These are phyloP conservation scores for Hucho hucho DNA, from an alignment of 2,113 vertebrate genomes.

Conservation along the genomic window DNA sequence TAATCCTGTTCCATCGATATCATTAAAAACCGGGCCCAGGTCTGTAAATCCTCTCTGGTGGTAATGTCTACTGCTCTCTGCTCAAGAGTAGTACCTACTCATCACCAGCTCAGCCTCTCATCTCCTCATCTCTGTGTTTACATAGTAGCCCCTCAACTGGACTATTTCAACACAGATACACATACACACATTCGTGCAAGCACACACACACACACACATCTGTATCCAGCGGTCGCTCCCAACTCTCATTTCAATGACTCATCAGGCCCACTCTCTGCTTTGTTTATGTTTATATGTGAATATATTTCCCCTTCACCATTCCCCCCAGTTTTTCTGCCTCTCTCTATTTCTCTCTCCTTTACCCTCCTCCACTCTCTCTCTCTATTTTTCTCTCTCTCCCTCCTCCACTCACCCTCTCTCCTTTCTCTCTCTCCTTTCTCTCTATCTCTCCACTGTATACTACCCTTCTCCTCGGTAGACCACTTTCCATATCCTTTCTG, in stretches of 20 bases:
- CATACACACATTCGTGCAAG: neutral
- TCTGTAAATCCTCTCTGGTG: neutral
- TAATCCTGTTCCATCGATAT: no score
- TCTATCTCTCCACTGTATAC: neutral
- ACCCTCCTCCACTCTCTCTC: neutral
- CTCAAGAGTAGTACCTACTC: neutral
- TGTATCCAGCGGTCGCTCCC: neutral
- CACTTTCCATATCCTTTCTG: conserved; percentile 24
- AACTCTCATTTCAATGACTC: neutral
- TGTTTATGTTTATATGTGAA: neutral
- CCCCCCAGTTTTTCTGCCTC: neutral
- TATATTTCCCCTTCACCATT: neutral
- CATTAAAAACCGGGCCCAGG: neutral
- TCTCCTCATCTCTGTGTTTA: neutral
- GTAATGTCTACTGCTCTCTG: neutral
- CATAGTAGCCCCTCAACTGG: neutral
- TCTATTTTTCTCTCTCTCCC: neutral
- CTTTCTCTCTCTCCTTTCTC: neutral
- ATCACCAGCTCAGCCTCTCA: neutral
- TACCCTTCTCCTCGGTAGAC: conserved; percentile 20
- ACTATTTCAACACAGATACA: neutral
- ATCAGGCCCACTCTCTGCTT: neutral
- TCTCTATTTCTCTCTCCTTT: conserved; percentile 4
- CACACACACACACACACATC: neutral
- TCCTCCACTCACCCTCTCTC: no score